A percentile compares a stretch with the other conserved stretches of the same genome.
These are phyloP conservation scores for Seira musarum DNA, from an alignment of 2,888 invertebrate species.

Conservation along the genomic window DNA sequence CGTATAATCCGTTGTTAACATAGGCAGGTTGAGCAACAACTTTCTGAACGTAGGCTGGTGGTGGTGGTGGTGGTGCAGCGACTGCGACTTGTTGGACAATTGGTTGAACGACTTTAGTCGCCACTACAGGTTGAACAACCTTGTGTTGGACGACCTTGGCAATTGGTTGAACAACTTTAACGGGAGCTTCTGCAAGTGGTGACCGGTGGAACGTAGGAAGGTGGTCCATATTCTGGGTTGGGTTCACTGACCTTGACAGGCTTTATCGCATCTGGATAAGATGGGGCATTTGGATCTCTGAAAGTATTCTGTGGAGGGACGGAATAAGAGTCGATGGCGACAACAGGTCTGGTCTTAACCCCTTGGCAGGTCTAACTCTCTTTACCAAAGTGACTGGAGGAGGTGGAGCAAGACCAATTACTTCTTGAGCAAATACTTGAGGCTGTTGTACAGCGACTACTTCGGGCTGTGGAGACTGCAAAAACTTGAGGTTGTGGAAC, in stretches of 20 bases:
- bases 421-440: conserved; percentile 23
- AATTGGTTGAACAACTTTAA: too few relatives aligned
- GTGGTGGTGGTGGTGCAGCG: conserved; percentile 28
- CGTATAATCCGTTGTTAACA: conserved; percentile 47
- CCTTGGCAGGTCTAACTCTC: conserved; percentile 27
- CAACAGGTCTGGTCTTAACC: conserved; percentile 20
- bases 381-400: too few relatives aligned
- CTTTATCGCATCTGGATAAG: conserved; percentile 57
- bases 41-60: conserved; percentile 21
- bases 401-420: conserved; percentile 34
- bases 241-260: conserved; percentile 41
- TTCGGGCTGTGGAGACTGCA: too few relatives aligned
- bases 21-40: conserved; percentile 18
- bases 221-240: conserved; percentile 51
- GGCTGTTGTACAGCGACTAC: conserved; percentile 30
- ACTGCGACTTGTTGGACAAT: conserved; percentile 21
- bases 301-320: conserved; percentile 57
- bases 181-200: conserved; percentile 24
- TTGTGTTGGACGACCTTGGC: conserved; percentile 27
- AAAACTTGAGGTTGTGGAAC: conserved; percentile 36
- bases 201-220: conserved; percentile 33
- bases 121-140: too few relatives aligned
- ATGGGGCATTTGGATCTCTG: conserved; percentile 48
- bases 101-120: background rate
- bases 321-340: conserved; percentile 51